Conservation (phyloP, 2,113 vertebrate species). For the Sminthopsis crassicaudata region DNA sequence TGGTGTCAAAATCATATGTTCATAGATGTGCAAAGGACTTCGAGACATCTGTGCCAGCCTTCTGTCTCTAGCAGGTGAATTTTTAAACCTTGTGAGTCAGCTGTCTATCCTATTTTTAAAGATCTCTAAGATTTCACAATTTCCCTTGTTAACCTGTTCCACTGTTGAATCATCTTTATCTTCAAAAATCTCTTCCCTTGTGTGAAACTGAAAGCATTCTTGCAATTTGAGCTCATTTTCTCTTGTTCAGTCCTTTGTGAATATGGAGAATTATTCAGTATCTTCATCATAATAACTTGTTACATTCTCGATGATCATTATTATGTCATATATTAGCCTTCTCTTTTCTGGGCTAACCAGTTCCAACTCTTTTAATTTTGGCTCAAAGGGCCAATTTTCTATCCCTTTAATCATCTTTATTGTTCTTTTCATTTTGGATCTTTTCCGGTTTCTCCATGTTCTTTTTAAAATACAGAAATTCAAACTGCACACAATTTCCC, state of each 20-base stretch:
- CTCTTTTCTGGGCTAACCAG: constrained; percentile 10
- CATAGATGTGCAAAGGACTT: neutral
- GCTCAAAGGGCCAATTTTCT: constrained; percentile 7
- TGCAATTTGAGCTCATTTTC: constrained; percentile 21
- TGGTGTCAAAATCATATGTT: neutral
- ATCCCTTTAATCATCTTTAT: constrained; percentile 34
- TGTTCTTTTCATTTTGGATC: constrained; percentile 6
- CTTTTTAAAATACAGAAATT: neutral
- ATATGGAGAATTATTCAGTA: neutral
- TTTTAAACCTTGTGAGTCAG: neutral
- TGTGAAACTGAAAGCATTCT: neutral
- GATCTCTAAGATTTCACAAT: neutral
- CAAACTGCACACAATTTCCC: neutral
- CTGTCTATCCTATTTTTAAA: constrained; percentile 35
- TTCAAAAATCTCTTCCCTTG: neutral
- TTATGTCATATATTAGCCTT: constrained; percentile 6
- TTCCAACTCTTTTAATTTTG: constrained; percentile 40
- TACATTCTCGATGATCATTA: constrained; percentile 16
- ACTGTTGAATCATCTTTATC: neutral
- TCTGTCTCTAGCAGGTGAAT: neutral
- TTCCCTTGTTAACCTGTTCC: neutral
- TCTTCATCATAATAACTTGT: constrained; percentile 10
- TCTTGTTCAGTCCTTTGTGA: constrained; percentile 8
- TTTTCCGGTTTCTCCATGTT: neutral
- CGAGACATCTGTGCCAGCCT: neutral